Percentiles rank a stretch among this genome's conserved stretches.
Conservation (phyloP, 2,797 vertebrate genomes). For the Pseudochirops corinnae region DNA sequence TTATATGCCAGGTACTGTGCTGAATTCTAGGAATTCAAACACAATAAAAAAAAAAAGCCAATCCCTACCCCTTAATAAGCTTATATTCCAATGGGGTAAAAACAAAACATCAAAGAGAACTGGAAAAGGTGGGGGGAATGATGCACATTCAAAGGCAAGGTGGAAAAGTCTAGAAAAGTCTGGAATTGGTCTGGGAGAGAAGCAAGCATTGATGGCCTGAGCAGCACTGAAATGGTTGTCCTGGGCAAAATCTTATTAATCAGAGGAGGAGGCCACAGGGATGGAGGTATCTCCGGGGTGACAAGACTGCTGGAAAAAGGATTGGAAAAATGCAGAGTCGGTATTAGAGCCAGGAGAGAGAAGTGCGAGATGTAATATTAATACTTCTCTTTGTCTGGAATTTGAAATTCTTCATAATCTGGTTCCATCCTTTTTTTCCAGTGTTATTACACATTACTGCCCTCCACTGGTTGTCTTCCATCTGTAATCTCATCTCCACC, state of each 20-base stretch:
- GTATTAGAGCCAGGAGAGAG: background rate
- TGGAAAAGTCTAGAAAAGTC: background rate
- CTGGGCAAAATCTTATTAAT: background rate
- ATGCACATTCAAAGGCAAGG: background rate
- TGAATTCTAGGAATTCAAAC: background rate
- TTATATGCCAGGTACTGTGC: background rate
- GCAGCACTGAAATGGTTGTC: background rate
- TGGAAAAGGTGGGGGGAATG: background rate
- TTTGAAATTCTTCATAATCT: background rate
- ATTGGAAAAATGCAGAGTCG: background rate
- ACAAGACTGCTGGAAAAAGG: background rate
- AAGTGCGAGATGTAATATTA: background rate
- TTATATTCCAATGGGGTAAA: background rate
- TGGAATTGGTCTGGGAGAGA: background rate
- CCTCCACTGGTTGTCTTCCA: background rate
- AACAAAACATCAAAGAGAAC: background rate
- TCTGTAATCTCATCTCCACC: background rate
- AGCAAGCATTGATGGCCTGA: background rate
- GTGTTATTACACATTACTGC: background rate
- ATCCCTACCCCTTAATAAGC: background rate
- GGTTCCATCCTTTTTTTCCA: background rate
- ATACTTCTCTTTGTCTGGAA: background rate
- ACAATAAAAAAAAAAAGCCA: background rate
- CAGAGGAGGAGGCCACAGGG: background rate
- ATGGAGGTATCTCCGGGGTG: background rate